Base-by-base conservation (phyloP, 2,113 vertebrate genomes). In the Clarias batrachus region DNA sequence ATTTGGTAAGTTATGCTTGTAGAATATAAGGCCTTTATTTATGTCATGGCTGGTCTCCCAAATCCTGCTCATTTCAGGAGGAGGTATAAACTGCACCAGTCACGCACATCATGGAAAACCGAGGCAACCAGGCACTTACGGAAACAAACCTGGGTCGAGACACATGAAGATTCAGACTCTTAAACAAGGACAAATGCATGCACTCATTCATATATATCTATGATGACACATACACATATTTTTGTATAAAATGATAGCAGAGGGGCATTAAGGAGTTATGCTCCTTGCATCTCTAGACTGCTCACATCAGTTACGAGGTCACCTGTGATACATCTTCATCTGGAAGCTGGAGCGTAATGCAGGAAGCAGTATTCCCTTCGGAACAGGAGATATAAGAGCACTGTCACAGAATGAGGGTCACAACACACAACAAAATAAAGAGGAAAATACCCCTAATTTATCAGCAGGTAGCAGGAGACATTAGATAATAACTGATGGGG, bases 321-420 rank as follows among this genome's bases (percentile, higher is more conserved):
- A 89, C 71, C 83, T 87, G 86, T 70, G 71, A 90, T 91, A 83
- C 79, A 90, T 92, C 90, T 91, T 89, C 90, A 92, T 92, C 90
- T 86, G 89, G 60, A 84, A 77, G 71, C 85, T 21, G 71, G 52
- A 82, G 88, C 54, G 60, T 73, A 86, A 83, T 56, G 52, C 70
- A 48, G 74, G 59, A 5, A 77, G 79, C 82, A 71, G 54, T 85
- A 90, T 52, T 78, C 56, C 78, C 86, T 59, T 56, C 4, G n/a
- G 86, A 78, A 79, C 85, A 76, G 21, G 71, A 91, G 89, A 91
- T 85, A 78, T 78, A 90, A 87, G 80, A 89, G 88, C 82, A 86
- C 89, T 91, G 89, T 91, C 89, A 87, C 73, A 68, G 62, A 84
- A 74, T 85, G 89, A 91, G 85, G 89, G 91, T 90, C 87, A 89